These are phyloP conservation scores for Corbicula japonica DNA, from an alignment of 2,888 invertebrate species.

Conservation along the genomic window DNA sequence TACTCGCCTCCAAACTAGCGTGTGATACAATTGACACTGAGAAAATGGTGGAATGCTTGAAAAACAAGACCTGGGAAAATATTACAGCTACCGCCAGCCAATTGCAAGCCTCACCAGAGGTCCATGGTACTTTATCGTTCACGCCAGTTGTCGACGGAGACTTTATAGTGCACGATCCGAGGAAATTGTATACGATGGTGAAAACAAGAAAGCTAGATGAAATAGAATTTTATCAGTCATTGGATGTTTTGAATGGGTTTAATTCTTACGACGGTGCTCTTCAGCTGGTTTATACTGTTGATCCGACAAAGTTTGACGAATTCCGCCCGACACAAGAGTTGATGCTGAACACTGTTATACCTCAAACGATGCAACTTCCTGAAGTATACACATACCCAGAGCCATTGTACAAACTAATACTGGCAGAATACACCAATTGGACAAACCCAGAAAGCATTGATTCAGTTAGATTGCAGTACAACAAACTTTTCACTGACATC, in stretches of 20 bases:
- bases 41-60: not conserved
- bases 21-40: not conserved
- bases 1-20: not conserved
- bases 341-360: not conserved
- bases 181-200: not conserved
- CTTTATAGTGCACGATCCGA: not conserved
- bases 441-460: conserved; percentile 3
- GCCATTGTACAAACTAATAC: not conserved
- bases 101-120: not conserved
- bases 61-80: not conserved
- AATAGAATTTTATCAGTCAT: not conserved
- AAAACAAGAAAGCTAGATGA: not conserved
- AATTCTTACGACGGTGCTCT: not conserved
- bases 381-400: not conserved
- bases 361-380: not conserved
- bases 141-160: not conserved
- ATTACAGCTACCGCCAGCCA: not conserved
- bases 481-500: not conserved
- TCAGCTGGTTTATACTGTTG: not conserved
- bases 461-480: not conserved
- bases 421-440: conserved; percentile 1
- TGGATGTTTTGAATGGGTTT: not conserved
- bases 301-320: not conserved
- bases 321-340: not conserved
- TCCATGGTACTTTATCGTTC: not conserved